Base-by-base conservation (phyloP, 2,113 vertebrate genomes). In the Carassius carassius region DNA sequence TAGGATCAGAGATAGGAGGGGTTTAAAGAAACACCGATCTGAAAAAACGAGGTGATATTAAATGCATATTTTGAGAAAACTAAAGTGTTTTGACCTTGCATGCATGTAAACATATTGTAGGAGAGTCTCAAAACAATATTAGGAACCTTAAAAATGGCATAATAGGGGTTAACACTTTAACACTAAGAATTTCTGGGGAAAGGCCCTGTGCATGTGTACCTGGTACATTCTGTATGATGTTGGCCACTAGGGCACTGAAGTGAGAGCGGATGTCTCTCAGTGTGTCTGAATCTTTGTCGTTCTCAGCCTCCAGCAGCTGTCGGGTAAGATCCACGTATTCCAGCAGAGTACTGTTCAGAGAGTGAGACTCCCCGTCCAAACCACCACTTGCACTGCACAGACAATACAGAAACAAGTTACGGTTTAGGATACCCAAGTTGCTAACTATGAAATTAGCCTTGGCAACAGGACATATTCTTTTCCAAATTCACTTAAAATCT, bases 241-340 rank as follows among this genome's bases (percentile, higher is more conserved):
- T 99, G 91, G 98, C 98, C 95, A 99, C 98, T 91, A 99, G 97
- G 89, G 98, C 98, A 92, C 98, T 99, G 93, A 99, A 99, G 95
- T 99, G 98, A 92, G 97, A 98, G 93, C 98, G 96, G 87, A 99
- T 98, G 92, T 99, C 98, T 94, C 96, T 96, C 92, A 99, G 81
- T 0, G 96, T 98, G 90, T 99, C 98, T 0, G 98, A 99, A 94
- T 99, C 98, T 90, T 99, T 99, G 92, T 99, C 98, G 23, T 99
- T 99, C 91, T 99, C 98, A 56, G 98, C 97, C 94, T 99, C 98
- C n/a, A 99, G 94, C 87, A 99, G 92, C 88, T 99, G 98, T 85
- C 98, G 93, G 0, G 98, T 99, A 88, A 99, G 94, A 94, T 99
- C 98, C 2, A 99, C 97, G 25, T 99, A 99, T 92, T 99, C 98